Conservation (phyloP, 2,113 vertebrate species). For the Aythya baeri region DNA sequence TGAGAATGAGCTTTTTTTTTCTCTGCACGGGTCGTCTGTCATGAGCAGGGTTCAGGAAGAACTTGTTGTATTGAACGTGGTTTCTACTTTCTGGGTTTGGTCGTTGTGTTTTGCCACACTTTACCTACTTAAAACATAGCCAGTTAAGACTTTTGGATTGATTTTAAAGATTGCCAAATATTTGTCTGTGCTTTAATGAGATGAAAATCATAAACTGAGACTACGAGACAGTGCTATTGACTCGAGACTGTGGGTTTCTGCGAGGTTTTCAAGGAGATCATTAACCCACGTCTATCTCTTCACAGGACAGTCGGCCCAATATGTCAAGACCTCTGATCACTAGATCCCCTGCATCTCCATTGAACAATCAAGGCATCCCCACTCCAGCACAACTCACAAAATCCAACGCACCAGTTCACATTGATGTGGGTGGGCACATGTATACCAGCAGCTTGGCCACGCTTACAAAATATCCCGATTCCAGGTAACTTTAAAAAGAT, state of each 20-base stretch:
- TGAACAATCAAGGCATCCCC: constrained; percentile 98
- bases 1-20: neutral
- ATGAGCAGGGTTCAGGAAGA: neutral
- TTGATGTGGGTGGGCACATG: constrained; percentile 99
- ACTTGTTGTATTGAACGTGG: neutral
- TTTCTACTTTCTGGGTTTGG: neutral
- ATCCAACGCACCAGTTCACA: constrained; percentile 97
- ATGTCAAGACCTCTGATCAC: constrained; percentile 99
- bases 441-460: constrained; percentile 99
- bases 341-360: constrained; percentile 96
- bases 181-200: neutral
- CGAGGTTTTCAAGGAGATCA: constrained; percentile 22
- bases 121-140: neutral
- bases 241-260: neutral
- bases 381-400: constrained; percentile 98
- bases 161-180: neutral
- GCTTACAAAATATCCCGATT: constrained; percentile 93
- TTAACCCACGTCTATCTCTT: constrained; percentile 78
- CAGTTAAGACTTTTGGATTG: neutral
- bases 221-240: neutral
- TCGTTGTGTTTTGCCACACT: neutral
- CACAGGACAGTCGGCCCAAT: constrained; percentile 95
- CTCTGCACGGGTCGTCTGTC: neutral
- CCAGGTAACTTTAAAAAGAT: constrained; percentile 82
- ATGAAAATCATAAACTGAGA: neutral